Conservation (phyloP, 2,113 vertebrate genomes). For the Melanerpes formicivorus region DNA sequence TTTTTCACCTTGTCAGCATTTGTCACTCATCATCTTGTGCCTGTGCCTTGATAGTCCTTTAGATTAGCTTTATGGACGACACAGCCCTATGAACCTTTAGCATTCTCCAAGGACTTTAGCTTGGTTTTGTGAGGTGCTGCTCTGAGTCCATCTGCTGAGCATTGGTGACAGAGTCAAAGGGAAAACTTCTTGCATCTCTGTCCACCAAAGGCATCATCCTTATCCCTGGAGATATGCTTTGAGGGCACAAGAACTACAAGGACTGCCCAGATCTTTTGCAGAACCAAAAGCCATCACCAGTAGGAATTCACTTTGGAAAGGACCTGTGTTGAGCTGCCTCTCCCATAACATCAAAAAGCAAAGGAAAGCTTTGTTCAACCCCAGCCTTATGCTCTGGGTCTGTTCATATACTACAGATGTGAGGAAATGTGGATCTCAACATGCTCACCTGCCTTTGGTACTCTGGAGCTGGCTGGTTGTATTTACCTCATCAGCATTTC, state of each 20-base stretch:
- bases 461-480: not conserved
- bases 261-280: not conserved
- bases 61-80: accelerated
- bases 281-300: not conserved
- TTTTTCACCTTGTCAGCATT: not conserved
- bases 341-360: not conserved
- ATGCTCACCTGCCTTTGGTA: not conserved
- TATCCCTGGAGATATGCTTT: not conserved
- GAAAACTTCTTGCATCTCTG: accelerated
- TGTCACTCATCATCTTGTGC: not conserved
- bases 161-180: not conserved
- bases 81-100: not conserved
- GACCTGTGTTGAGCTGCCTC: not conserved
- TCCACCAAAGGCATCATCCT: not conserved
- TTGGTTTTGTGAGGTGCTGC: not conserved
- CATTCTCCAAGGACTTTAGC: not conserved
- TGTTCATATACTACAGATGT: accelerated
- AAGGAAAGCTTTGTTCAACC: not conserved
- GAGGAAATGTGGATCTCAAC: not conserved
- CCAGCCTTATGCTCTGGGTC: not conserved
- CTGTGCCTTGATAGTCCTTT: not conserved
- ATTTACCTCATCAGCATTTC: not conserved
- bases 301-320: not conserved
- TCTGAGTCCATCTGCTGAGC: not conserved
- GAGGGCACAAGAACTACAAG: no score